These are phyloP conservation scores for Nasua narica DNA, from an alignment of 2,797 vertebrate genomes.

Conservation along the genomic window DNA sequence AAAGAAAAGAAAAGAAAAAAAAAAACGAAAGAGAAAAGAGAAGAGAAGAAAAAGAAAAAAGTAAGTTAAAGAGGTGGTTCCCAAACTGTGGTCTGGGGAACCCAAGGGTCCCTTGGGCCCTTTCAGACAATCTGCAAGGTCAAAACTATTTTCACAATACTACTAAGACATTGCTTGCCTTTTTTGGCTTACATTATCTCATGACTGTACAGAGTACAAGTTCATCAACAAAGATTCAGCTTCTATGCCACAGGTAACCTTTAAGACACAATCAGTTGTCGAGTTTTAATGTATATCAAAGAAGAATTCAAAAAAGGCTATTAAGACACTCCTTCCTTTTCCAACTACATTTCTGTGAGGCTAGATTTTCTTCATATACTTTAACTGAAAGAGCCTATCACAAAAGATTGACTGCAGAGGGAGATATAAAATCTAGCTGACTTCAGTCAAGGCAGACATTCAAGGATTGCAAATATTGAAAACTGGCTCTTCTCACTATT, in stretches of 20 bases:
- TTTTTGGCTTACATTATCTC: neutral
- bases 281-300: neutral
- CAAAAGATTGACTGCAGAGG: neutral
- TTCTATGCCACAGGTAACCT: neutral
- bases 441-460: neutral
- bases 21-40: too few species aligned
- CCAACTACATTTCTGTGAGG: neutral
- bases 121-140: neutral
- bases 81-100: neutral
- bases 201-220: neutral
- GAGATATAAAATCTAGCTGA: neutral
- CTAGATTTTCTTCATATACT: constrained; percentile 4
- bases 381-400: neutral
- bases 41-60: neutral
- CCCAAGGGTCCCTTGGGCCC: neutral
- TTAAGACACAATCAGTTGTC: neutral
- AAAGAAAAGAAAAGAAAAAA: too few species aligned
- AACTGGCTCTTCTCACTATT: neutral
- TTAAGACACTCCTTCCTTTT: constrained; percentile 22
- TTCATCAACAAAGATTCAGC: neutral
- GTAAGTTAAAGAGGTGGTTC: neutral
- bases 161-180: neutral
- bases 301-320: neutral
- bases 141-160: neutral
- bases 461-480: neutral